These are phyloP conservation scores for Valencia hispanica DNA, from an alignment of 2,797 vertebrate species.

Conservation along the genomic window DNA sequence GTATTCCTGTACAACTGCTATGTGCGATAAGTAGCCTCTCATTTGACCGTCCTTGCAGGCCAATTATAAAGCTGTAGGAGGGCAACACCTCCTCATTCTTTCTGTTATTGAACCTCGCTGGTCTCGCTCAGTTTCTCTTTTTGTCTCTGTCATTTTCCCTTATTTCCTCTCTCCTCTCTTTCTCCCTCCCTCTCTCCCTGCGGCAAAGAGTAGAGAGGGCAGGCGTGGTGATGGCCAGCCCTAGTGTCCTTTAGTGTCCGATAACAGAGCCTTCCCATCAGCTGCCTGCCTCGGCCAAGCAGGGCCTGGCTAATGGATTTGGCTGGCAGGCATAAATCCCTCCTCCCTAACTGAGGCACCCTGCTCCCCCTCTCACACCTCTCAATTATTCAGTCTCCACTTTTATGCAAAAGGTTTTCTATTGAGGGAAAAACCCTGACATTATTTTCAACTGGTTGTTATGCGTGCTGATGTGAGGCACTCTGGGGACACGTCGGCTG, in stretches of 20 bases:
- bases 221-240: constrained; percentile 73
- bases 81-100: constrained; percentile 74
- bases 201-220: constrained; percentile 67
- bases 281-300: constrained; percentile 71
- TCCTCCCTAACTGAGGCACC: constrained; percentile 76
- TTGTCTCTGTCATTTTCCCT: constrained; percentile 68
- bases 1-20: constrained; percentile 70
- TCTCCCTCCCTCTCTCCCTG: constrained; percentile 48
- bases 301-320: constrained; percentile 84
- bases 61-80: constrained; percentile 79
- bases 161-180: constrained; percentile 41
- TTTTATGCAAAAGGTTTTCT: constrained; percentile 84
- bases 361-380: constrained; percentile 78
- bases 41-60: constrained; percentile 78
- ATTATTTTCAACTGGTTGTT: constrained; percentile 76
- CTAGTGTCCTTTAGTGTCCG: constrained; percentile 83
- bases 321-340: constrained; percentile 85
- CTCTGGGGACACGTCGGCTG: constrained; percentile 74
- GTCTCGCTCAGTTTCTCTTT: constrained; percentile 64
- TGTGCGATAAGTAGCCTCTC: constrained; percentile 76
- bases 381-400: constrained; percentile 85
- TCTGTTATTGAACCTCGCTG: constrained; percentile 70
- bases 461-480: constrained; percentile 79
- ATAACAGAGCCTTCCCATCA: constrained; percentile 80
- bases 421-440: constrained; percentile 75